A percentile compares a stretch with the other conserved stretches of the same genome.
Conservation (phyloP, 2,113 vertebrate genomes). For the Indri indri region DNA sequence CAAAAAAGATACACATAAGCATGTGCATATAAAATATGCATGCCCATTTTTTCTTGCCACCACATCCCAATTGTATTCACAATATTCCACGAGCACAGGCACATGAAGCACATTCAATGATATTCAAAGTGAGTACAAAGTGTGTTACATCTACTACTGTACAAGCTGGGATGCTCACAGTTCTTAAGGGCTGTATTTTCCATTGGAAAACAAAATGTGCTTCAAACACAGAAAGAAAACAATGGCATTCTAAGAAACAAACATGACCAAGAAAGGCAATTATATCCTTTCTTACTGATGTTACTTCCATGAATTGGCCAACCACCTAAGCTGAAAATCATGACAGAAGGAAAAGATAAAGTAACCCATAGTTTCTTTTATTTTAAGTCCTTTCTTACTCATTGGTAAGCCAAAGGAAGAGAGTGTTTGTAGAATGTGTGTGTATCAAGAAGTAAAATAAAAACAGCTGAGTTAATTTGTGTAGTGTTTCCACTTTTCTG, state of each 20-base stretch:
- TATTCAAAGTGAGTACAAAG: background rate
- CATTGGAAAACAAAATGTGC: background rate
- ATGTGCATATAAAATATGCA: background rate
- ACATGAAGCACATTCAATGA: background rate
- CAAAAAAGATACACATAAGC: background rate
- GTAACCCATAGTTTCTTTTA: background rate
- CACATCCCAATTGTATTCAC: accelerated
- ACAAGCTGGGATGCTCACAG: background rate
- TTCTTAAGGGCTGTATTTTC: background rate
- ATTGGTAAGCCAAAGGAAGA: background rate
- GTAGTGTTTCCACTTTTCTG: background rate
- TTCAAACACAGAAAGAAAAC: background rate
- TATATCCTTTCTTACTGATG: background rate
- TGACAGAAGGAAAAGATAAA: background rate
- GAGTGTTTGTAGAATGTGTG: background rate
- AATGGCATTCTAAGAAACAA: background rate
- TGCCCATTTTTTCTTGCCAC: background rate
- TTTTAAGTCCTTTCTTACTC: background rate
- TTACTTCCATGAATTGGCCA: background rate
- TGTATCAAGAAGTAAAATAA: background rate
- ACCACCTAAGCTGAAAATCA: background rate
- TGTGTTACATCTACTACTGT: background rate
- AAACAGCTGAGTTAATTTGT: background rate
- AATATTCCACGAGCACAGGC: background rate
- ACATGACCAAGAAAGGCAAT: background rate